Conservation (phyloP, 2,888 invertebrate species). For the Notocelia uddmanniana region DNA sequence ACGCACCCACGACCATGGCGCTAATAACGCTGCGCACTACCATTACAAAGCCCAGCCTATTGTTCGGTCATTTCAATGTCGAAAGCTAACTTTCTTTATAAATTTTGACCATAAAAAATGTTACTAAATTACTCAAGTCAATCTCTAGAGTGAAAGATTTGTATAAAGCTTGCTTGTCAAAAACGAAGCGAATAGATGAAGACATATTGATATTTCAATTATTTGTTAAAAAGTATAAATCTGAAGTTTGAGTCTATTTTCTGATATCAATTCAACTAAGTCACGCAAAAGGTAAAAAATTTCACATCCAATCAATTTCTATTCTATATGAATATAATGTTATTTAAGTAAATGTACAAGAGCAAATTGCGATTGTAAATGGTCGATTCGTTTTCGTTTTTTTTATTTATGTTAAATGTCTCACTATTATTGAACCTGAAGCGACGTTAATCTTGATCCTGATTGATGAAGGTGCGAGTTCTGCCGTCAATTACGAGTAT, state of each 20-base stretch:
- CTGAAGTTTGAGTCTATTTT: conserved; percentile 2
- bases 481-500: conserved; percentile 3
- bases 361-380: background rate
- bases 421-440: conserved; percentile 38
- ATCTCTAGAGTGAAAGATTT: conserved; percentile 13
- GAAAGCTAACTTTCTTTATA: conserved; percentile 38
- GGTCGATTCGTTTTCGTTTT: background rate
- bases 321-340: background rate
- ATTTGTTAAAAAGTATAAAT: conserved; percentile 8
- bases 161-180: conserved; percentile 25
- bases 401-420: conserved; percentile 22
- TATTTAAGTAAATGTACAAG: background rate
- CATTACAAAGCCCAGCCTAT: conserved; percentile 38
- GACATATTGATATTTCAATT: conserved; percentile 10
- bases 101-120: conserved; percentile 35
- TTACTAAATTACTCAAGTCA: conserved; percentile 36
- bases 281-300: background rate
- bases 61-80: conserved; percentile 44
- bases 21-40: conserved; percentile 33
- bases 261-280: background rate
- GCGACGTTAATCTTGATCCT: conserved; percentile 44
- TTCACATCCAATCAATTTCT: background rate
- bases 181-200: conserved; percentile 7
- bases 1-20: conserved; percentile 39
- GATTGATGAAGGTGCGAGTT: conserved; percentile 40